These are phyloP conservation scores for Eremophila alpestris DNA, from an alignment of 2,797 vertebrate species.

Conservation along the genomic window DNA sequence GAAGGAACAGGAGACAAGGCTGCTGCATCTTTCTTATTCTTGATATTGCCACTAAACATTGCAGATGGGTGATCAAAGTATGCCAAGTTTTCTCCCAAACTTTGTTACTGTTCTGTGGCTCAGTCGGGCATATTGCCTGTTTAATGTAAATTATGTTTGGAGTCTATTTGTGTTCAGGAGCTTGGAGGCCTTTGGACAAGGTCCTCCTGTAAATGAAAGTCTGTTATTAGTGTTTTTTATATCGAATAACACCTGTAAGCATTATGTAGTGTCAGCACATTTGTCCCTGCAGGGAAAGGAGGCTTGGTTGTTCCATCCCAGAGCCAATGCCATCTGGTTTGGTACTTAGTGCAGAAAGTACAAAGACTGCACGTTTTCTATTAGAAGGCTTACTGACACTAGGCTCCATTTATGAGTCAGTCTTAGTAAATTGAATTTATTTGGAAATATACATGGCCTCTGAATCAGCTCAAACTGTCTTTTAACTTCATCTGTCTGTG, in stretches of 20 bases:
- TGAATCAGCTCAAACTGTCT: constrained; percentile 22
- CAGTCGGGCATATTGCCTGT: neutral
- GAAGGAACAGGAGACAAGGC: neutral
- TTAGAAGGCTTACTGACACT: constrained; percentile 42
- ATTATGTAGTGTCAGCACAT: constrained; percentile 50
- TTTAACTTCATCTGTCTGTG: constrained; percentile 20
- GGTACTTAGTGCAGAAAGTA: constrained; percentile 3
- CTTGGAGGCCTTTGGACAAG: constrained; percentile 17
- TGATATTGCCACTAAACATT: neutral
- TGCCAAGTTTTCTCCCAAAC: neutral
- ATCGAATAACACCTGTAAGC: constrained; percentile 59
- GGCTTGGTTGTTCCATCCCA: constrained; percentile 22
- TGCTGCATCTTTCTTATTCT: neutral
- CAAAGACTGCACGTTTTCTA: constrained; percentile 54
- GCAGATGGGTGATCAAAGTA: neutral
- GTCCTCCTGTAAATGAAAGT: constrained; percentile 58
- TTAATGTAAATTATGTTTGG: constrained; percentile 1
- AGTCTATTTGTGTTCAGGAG: constrained; percentile 29
- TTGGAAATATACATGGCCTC: constrained; percentile 24
- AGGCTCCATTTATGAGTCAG: constrained; percentile 31
- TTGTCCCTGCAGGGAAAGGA: constrained; percentile 19
- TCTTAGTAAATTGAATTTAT: constrained; percentile 60
- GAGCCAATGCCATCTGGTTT: constrained; percentile 65
- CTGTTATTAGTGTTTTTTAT: constrained; percentile 32
- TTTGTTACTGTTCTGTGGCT: neutral